Base-by-base conservation (phyloP, 2,888 invertebrate species). In the Chirona hameri region DNA sequence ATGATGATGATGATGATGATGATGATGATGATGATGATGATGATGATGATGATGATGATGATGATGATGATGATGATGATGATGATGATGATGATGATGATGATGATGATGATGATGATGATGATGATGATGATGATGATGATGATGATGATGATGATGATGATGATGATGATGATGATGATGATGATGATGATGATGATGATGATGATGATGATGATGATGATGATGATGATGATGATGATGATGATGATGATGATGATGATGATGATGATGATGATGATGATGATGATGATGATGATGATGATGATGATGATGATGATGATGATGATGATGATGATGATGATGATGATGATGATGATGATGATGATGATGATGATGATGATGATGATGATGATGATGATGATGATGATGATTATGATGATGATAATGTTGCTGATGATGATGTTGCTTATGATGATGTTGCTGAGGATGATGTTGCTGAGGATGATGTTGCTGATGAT, bases 191-290 rank as follows among this genome's bases (percentile, higher is more conserved):
- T 29, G 31, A 29, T 79, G 65, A 65, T 65, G 65, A 65, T 65
- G 65, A 65, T 65, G 65, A 65, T 65, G 65, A 65, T 65, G 65
- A 65, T 65, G 65, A 65, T 65, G 65, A 65, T 65, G 65, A 65
- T 65, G 65, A 65, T 65, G 65, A 65, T 65, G 65, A 65, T 65
- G 79, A 79, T 79, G n/a, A 79, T 79, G 79, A 79, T 29, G 31
- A 27, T 27, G 31, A 79, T 29, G 31, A 79, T 29, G 79, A 29
- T 29, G 31, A 79, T 79, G 79, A 79, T 29, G n/a, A 79, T 79
- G 79, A 79, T 29, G 31, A n/a, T 29, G 31, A 79, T 29, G 31
- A 79, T 29, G 79, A 29, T 29, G 31, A 79, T 79, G 79, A 79
- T 29, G n/a, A 79, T 79, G 79, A 79, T 29, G 65, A 65, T 65